phyloP scores from a whole-genome alignment of 2,888 invertebrate species.

The Beris chalybata region DNA sequence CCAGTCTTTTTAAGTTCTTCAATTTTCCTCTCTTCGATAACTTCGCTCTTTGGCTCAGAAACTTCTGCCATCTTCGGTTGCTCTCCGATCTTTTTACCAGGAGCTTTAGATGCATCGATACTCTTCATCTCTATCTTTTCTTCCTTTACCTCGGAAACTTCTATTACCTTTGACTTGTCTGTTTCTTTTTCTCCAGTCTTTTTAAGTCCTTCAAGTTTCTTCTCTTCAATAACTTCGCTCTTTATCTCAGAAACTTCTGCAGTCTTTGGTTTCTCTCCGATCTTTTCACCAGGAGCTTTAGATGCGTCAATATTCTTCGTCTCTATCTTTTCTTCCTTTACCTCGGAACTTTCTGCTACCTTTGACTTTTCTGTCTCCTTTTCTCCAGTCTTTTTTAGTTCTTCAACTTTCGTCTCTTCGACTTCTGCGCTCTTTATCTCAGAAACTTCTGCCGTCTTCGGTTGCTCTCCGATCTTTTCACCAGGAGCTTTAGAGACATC shows the following conservation, averaged over 20 bases:
- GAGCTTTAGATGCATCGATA: background rate
- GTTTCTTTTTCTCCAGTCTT: background rate
- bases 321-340: background rate
- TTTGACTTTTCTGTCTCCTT: too few relatives aligned
- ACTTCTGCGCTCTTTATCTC: background rate
- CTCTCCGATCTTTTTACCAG: background rate
- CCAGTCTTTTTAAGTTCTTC: background rate
- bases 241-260: background rate
- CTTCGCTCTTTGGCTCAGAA: background rate
- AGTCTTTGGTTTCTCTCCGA: background rate
- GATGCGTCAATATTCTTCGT: too few relatives aligned
- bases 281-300: background rate
- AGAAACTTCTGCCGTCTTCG: background rate
- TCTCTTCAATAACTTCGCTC: background rate
- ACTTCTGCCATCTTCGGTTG: background rate
- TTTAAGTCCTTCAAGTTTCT: background rate
- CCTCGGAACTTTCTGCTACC: too few relatives aligned
- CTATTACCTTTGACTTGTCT: background rate
- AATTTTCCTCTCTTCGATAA: background rate
- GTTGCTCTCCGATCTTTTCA: constrained; percentile 6
- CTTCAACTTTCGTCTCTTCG: background rate
- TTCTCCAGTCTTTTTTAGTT: background rate
- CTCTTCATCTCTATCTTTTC: background rate
- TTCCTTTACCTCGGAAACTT: background rate
- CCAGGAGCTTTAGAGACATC: too few relatives aligned